These are phyloP conservation scores for Dichetophora obliterata DNA, from an alignment of 2,888 invertebrate species.

Conservation along the genomic window DNA sequence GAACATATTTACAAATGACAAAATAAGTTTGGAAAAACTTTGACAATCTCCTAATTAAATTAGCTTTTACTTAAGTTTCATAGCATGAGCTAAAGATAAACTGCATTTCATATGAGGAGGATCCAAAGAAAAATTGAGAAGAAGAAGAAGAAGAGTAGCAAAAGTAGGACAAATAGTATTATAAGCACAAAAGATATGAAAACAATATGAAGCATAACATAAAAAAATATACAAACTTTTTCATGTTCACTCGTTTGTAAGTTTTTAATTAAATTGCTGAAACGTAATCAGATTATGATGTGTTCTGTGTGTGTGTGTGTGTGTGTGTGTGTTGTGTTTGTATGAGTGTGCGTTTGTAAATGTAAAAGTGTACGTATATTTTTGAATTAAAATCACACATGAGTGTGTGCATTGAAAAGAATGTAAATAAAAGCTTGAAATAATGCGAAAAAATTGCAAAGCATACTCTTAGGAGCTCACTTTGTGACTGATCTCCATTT, in stretches of 20 bases:
- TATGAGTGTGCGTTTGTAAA: not conserved
- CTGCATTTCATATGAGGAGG: slow-evolving; percentile 37
- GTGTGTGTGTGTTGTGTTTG: not conserved
- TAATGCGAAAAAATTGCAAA: not conserved
- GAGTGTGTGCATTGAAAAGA: too few species aligned
- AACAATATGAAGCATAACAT: slow-evolving; percentile 21
- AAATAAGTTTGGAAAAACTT: slow-evolving; percentile 43
- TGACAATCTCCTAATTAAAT: slow-evolving; percentile 49
- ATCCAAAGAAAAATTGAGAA: too few species aligned
- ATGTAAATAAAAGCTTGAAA: too few species aligned
- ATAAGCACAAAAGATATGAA: slow-evolving; percentile 12
- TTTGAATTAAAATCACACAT: too few species aligned
- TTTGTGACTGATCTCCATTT: not conserved
- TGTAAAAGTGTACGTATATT: not conserved
- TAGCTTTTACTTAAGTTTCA: slow-evolving; percentile 42
- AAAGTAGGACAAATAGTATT: slow-evolving; percentile 1
- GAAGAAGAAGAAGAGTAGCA: slow-evolving; percentile 11
- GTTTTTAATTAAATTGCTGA: slow-evolving; percentile 31
- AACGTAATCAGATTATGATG: not conserved
- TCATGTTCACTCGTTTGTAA: slow-evolving; percentile 18
- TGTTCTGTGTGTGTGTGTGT: not conserved
- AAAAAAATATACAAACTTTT: not conserved
- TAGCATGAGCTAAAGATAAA: slow-evolving; percentile 33
- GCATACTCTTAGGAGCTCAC: not conserved
- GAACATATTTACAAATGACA: slow-evolving; percentile 3